Percentiles rank a stretch among this genome's conserved stretches.
Conservation (phyloP, 23 tunicate species). For the Halocynthia roretzi region DNA sequence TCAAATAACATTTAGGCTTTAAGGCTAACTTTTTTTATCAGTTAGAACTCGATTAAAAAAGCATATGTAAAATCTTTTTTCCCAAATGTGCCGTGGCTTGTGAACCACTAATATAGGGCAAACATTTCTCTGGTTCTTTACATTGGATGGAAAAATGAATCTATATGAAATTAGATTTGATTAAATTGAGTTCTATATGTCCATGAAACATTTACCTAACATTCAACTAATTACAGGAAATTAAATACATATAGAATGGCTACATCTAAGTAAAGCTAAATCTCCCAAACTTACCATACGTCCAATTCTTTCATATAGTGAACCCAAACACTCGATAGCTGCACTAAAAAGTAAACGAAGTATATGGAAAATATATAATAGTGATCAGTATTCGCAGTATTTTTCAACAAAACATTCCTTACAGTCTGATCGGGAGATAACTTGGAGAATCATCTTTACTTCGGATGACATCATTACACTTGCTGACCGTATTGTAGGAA, state of each 20-base stretch:
- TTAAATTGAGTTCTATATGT: no score
- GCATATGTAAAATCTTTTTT: no score
- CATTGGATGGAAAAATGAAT: no score
- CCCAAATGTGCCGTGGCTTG: no score
- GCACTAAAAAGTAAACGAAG: conserved; percentile 37
- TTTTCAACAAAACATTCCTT: neutral
- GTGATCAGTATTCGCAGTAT: neutral
- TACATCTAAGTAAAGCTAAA: neutral
- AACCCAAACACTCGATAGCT: conserved; percentile 71
- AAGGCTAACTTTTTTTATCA: no score
- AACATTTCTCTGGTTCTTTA: no score
- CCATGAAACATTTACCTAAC: no score
- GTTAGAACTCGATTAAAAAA: no score
- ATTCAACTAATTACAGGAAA: neutral
- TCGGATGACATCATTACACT: conserved; percentile 74
- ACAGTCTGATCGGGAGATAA: conserved; percentile 67
- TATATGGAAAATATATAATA: neutral
- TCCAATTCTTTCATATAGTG: conserved; percentile 80
- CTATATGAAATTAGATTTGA: neutral
- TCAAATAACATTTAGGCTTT: no score
- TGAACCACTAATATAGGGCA: no score
- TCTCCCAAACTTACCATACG: conserved; percentile 54
- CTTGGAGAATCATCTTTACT: conserved; percentile 96
- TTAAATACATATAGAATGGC: neutral
- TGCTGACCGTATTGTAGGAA: conserved; percentile 61